Base-by-base conservation (phyloP, 1,140 invertebrate genomes). In the Amphibalanus amphitrite region DNA sequence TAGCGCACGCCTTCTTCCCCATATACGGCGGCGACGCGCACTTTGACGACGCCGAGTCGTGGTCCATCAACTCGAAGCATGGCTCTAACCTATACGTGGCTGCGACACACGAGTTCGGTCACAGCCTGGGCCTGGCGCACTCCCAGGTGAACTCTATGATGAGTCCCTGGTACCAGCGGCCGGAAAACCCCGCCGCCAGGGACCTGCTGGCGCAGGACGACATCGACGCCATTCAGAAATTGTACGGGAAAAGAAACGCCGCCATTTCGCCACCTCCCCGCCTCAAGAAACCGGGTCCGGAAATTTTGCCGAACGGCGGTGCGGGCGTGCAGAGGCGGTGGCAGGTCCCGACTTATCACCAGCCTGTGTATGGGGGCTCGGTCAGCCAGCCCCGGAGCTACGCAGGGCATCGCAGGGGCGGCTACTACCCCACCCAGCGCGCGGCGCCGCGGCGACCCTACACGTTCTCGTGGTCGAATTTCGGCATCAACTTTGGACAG, bases 1-100 rank as follows among this genome's bases (percentile, higher is more conserved):
- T 96, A 76, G 94, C 93, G 25, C 93, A 97, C 81, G 93, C 93
- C 68, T 97, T 95, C 82, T 96, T 93, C 79, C 93, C 93, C 33
- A 78, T 80, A 8, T 80, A 80, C 33, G 84, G 84, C 26, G 91
- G 92, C 30, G 92, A 95, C 79, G 91, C 89, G 1, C 94, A 97
- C 80, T 96, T 95, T 76, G 94, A 97, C 79, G 90, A 90, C 70
- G 91, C 93, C 67, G 93, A 97, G 82, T 73, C 81, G 8, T 89
- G 88, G 88, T 82, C 74, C 74, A 73, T 81, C 77, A 71, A 72
- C 3, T 67, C 69, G 68, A 72, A 28, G 69, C 72, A 69, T 69
- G 86, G 91, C 64, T 92, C 91, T n/a, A 91, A 90, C 77, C 83
- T 97, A 74, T 92, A 93, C 78, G 89, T 90, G 73, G 93, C 96